Base-by-base conservation (phyloP, 2,888 invertebrate species). In the Nebria salina region DNA sequence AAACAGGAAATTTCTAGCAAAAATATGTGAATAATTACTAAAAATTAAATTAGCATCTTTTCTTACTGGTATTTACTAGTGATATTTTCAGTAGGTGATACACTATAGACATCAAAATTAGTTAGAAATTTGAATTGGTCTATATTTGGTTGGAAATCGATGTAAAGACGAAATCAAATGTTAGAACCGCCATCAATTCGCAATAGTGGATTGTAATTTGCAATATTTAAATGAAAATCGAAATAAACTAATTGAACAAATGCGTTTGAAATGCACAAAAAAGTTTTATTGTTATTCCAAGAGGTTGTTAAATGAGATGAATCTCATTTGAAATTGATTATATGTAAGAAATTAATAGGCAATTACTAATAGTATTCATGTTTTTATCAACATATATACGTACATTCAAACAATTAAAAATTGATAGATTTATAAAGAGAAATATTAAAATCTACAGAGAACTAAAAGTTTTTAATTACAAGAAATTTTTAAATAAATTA, bases 291-390 rank as follows among this genome's bases (percentile, higher is more conserved):
- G 54, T 54, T 54, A 8, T 54, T 54, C 54, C 54, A 54, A 54
- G 54, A 54, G 54, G 54, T 4, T 54, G 54, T 54, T 54, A 54
- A 54, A 54, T 54, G 54, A 54, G 54, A 54, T 54, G 54, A 54
- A 54, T 54, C 8, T 54, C 54, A 54, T 54, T 70, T 70, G 26
- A 26, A 70, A 70, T 13, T 70, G 70, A 70, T 26, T 70, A 70
- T 70, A 70, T 70, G 70, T 70, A 70, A 70, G 70, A 70, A 26
- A 70, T 70, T 70, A 70, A 70, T 70, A 70, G 70, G n/a, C 70
- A 70, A 70, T 70, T 70, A 70, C 70, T 70, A 34, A 70, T 34
- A 26, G 11, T 70, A 70, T 54, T 54, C 54, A 54, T 54, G 54
- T 54, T 54, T 54, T 54, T 54, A 54, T 54, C 54, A 54, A 54